These are phyloP conservation scores for Asobara japonica DNA, from an alignment of 1,140 invertebrate genomes.

Conservation along the genomic window DNA sequence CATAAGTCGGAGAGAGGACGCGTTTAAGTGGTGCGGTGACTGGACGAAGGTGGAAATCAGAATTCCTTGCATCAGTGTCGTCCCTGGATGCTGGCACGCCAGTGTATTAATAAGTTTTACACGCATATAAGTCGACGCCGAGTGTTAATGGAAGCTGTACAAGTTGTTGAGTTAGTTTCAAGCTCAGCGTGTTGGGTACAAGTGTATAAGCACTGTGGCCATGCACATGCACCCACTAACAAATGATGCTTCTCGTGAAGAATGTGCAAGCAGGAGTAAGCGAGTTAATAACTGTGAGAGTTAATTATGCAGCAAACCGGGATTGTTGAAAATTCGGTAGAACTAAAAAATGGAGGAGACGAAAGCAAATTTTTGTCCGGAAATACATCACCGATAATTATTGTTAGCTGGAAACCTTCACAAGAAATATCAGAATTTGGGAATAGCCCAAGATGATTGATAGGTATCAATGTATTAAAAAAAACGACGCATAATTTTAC, in stretches of 20 bases:
- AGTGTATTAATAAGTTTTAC: constrained; percentile 1
- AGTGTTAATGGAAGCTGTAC: background rate
- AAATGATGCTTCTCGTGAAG: background rate
- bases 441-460: no score
- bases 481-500: background rate
- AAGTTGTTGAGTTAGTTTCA: background rate
- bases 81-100: background rate
- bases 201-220: background rate
- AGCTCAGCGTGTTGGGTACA: background rate
- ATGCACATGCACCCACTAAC: background rate
- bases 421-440: no score
- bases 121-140: background rate
- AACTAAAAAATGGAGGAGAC: background rate
- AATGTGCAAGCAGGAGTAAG: background rate
- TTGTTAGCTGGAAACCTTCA: no score
- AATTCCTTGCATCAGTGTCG: constrained; percentile 6
- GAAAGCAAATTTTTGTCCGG: no score
- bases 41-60: background rate
- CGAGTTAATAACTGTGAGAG: background rate
- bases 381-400: no score
- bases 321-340: background rate
- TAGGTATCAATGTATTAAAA: no score
- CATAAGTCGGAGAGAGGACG: background rate
- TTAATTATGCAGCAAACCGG: background rate
- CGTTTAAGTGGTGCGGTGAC: background rate